Conservation (phyloP, 2,888 invertebrate genomes). For the Chrysotoxum bicinctum region DNA sequence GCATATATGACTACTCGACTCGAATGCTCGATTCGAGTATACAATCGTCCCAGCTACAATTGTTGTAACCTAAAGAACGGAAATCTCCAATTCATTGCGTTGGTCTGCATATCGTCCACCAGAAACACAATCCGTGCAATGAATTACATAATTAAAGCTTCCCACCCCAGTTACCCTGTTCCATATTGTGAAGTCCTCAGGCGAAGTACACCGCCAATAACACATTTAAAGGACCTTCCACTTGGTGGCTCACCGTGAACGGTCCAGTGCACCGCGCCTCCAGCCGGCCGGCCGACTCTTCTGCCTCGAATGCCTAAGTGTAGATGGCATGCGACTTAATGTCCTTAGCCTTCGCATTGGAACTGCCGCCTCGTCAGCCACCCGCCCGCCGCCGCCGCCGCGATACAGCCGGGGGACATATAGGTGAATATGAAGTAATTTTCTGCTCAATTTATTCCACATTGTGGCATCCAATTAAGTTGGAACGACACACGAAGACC, state of each 20-base stretch:
- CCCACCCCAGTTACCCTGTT: not conserved
- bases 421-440: conserved; percentile 80
- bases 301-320: conserved; percentile 40
- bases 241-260: conserved; percentile 69
- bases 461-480: conserved; percentile 82
- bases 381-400: conserved; percentile 15
- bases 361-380: not conserved
- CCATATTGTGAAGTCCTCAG: conserved; percentile 16
- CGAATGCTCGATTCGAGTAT: conserved; percentile 1
- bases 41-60: conserved; percentile 5
- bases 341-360: conserved; percentile 63
- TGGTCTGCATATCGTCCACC: conserved; percentile 66
- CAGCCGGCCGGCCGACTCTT: not conserved
- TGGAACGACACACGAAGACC: conserved; percentile 74
- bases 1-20: conserved; percentile 12
- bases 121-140: conserved; percentile 71
- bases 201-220: conserved; percentile 69
- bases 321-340: conserved; percentile 70
- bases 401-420: conserved; percentile 61
- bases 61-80: conserved; percentile 44
- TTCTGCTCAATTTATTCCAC: conserved; percentile 82
- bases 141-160: conserved; percentile 71
- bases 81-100: conserved; percentile 70
- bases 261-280: conserved; percentile 56
- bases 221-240: conserved; percentile 70